Percentiles rank a stretch among this genome's conserved stretches.
These are phyloP conservation scores for Dicerorhinus sumatrensis DNA, from an alignment of 2,113 vertebrate genomes.

Conservation along the genomic window DNA sequence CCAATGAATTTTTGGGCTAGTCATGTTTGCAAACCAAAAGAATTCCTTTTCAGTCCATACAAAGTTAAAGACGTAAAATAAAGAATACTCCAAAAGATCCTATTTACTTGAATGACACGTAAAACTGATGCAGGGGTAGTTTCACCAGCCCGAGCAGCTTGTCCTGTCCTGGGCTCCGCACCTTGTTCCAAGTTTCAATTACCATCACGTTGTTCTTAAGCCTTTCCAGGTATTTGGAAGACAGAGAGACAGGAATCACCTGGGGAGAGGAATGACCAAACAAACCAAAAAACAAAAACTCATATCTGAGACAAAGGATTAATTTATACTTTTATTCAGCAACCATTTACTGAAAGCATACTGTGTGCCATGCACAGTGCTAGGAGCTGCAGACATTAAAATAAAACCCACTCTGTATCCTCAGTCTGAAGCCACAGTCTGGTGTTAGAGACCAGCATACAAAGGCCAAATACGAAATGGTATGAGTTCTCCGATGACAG, in stretches of 20 bases:
- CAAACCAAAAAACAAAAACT: neutral
- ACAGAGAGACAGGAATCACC: conserved; percentile 94
- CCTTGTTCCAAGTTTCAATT: conserved; percentile 96
- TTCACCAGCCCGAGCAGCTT: conserved; percentile 94
- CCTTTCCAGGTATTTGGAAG: conserved; percentile 90
- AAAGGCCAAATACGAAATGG: neutral
- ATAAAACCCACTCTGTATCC: conserved; percentile 20
- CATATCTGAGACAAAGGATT: conserved; percentile 45
- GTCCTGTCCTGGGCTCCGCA: conserved; percentile 88
- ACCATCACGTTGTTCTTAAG: conserved; percentile 97
- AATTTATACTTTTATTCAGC: conserved; percentile 61
- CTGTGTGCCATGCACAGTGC: neutral
- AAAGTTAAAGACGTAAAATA: conserved; percentile 8
- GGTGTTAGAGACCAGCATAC: conserved; percentile 22
- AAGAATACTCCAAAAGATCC: conserved; percentile 57
- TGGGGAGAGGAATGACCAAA: conserved; percentile 72
- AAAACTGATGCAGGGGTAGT: conserved; percentile 97
- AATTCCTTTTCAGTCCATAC: conserved; percentile 48
- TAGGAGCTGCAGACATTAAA: conserved; percentile 39
- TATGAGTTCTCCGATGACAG: neutral
- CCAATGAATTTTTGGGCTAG: neutral
- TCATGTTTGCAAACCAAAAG: conserved; percentile 46
- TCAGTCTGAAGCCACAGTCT: neutral
- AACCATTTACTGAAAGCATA: conserved; percentile 27
- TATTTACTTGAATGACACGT: conserved; percentile 95